These are phyloP conservation scores for Scotopteryx bipunctaria DNA, from an alignment of 2,888 invertebrate species.

Conservation along the genomic window DNA sequence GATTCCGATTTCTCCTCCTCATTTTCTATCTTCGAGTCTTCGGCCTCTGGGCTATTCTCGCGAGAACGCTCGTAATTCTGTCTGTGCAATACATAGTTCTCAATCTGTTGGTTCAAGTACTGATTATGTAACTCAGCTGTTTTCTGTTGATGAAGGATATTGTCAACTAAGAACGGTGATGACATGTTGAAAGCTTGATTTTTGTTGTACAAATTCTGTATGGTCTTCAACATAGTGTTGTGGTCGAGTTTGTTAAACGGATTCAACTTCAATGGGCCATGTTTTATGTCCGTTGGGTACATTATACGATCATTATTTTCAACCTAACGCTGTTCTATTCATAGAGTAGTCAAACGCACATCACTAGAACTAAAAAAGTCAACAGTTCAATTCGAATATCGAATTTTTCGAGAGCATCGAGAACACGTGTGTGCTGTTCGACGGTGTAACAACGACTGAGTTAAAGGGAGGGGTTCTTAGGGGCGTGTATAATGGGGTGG, in stretches of 20 bases:
- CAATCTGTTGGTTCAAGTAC: slow-evolving; percentile 80
- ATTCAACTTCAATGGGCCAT: slow-evolving; percentile 73
- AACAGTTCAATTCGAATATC: slow-evolving; percentile 30
- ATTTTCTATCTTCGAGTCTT: slow-evolving; percentile 59
- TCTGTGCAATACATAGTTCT: slow-evolving; percentile 66
- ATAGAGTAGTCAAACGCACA: slow-evolving; percentile 14
- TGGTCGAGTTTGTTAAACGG: slow-evolving; percentile 67
- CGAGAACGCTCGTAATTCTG: slow-evolving; percentile 61
- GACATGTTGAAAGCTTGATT: slow-evolving; percentile 77
- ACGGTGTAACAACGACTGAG: slow-evolving; percentile 58
- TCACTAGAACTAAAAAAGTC: slow-evolving; percentile 25
- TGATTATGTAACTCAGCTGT: slow-evolving; percentile 73
- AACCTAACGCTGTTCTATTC: background rate
- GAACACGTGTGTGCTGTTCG: slow-evolving; percentile 42
- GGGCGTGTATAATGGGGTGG: slow-evolving; percentile 72
- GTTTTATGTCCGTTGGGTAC: slow-evolving; percentile 75
- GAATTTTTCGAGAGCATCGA: slow-evolving; percentile 12
- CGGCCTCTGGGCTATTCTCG: slow-evolving; percentile 69
- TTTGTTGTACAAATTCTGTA: slow-evolving; percentile 73
- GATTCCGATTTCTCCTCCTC: slow-evolving; percentile 47
- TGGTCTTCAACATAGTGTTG: slow-evolving; percentile 79
- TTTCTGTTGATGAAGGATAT: slow-evolving; percentile 84
- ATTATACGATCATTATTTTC: slow-evolving; percentile 59
- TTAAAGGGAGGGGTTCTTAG: slow-evolving; percentile 67
- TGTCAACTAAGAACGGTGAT: slow-evolving; percentile 85